Conservation (phyloP, 2,888 invertebrate genomes). For the Pollenia griseotomentosa region DNA sequence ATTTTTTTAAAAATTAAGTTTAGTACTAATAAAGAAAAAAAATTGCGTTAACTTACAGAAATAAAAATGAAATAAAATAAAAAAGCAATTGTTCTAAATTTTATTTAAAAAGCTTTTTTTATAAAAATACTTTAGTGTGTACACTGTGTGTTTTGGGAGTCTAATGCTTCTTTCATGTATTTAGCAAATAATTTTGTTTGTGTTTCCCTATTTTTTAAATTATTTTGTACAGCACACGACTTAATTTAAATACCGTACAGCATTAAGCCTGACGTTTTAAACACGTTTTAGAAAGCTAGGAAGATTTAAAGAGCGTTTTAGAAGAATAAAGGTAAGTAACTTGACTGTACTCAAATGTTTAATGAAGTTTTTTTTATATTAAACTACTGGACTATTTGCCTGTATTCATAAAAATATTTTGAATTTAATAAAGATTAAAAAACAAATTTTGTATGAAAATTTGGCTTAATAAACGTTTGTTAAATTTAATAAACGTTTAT, state of each 20-base stretch:
- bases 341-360: too few species aligned
- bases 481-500: too few species aligned
- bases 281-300: background rate
- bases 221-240: constrained; percentile 35
- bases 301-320: too few species aligned
- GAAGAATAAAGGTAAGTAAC: too few species aligned
- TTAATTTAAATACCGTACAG: background rate
- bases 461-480: too few species aligned
- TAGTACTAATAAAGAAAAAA: background rate
- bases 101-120: constrained; percentile 31
- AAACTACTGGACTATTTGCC: too few species aligned
- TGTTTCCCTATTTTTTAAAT: background rate
- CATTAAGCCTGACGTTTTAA: background rate
- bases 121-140: constrained; percentile 11
- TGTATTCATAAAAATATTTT: too few species aligned
- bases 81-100: constrained; percentile 14
- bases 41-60: background rate
- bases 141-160: background rate
- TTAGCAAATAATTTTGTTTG: constrained; percentile 2
- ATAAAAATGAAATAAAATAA: constrained; percentile 1
- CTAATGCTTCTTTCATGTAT: constrained; percentile 7
- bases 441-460: too few species aligned
- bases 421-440: too few species aligned
- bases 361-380: too few species aligned
- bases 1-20: background rate